Conservation (phyloP, 1,140 invertebrate species). For the Chymomyza costata region DNA sequence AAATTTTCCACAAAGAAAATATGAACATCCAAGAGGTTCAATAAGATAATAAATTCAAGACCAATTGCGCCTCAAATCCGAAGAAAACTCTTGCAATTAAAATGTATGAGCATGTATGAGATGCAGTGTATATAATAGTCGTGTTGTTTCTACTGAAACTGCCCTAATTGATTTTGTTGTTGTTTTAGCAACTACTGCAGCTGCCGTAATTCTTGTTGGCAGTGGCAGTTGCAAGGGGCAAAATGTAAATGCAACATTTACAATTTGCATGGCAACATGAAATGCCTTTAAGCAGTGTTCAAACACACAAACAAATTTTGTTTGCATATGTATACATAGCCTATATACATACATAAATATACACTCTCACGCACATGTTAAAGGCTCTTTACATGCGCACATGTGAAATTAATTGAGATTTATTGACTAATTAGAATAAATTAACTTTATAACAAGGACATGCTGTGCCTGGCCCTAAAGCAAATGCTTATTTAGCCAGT, state of each 20-base stretch:
- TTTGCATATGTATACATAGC: neutral
- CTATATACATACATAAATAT: neutral
- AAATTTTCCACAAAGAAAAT: no score
- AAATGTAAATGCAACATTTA: conserved; percentile 9
- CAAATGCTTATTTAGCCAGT: no score
- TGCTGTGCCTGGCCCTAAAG: no score
- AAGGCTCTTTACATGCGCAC: conserved; percentile 21
- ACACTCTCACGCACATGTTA: conserved; percentile 14
- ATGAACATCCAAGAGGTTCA: no score
- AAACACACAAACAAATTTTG: conserved; percentile 19
- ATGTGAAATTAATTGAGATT: conserved; percentile 66
- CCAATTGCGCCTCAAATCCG: no score
- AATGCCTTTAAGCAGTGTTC: conserved; percentile 40
- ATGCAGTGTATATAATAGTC: no score
- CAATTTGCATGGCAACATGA: conserved; percentile 26
- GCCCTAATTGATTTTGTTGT: conserved; percentile 21
- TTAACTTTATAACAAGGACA: conserved; percentile 52
- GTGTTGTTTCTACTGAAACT: no score
- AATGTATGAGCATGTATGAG: no score
- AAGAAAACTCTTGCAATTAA: no score
- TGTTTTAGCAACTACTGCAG: neutral
- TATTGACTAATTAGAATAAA: conserved; percentile 74
- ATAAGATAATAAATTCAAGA: no score
- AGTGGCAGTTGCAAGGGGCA: neutral
- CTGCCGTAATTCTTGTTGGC: conserved; percentile 19